A percentile compares a stretch with the other conserved stretches of the same genome.
These are phyloP conservation scores for Iphiclides podalirius DNA, from an alignment of 2,888 invertebrate genomes.

Conservation along the genomic window DNA sequence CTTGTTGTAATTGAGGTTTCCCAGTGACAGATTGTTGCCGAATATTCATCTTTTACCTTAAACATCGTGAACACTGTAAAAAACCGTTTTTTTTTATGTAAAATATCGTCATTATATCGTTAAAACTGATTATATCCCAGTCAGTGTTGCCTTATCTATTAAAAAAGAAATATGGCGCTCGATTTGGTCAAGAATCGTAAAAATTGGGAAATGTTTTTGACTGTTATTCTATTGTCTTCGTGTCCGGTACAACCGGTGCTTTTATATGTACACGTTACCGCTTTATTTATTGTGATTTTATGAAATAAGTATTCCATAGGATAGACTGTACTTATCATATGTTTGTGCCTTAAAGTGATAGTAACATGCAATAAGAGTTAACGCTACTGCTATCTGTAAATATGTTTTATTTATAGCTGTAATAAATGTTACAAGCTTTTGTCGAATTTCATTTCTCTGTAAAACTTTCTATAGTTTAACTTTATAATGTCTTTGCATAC, in stretches of 20 bases:
- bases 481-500: too few relatives aligned
- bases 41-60: too few relatives aligned
- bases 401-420: slow-evolving; percentile 22
- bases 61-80: too few relatives aligned
- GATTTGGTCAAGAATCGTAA: too few relatives aligned
- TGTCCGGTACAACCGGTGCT: slow-evolving; percentile 19
- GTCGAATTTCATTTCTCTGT: slow-evolving; percentile 3
- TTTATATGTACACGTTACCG: slow-evolving; percentile 41
- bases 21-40: slow-evolving; percentile 3
- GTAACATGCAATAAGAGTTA: slow-evolving; percentile 2
- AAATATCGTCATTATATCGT: too few relatives aligned
- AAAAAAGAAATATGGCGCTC: too few relatives aligned
- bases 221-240: not conserved
- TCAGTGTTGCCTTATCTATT: too few relatives aligned
- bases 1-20: not conserved
- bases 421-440: slow-evolving; percentile 27
- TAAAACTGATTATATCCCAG: too few relatives aligned
- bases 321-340: slow-evolving; percentile 29
- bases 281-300: slow-evolving; percentile 49
- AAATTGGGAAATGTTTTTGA: too few relatives aligned
- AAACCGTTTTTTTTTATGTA: too few relatives aligned
- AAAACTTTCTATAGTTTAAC: too few relatives aligned
- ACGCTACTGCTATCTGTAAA: slow-evolving; percentile 25
- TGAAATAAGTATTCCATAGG: slow-evolving; percentile 36
- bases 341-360: slow-evolving; percentile 30